Percentiles rank a stretch among this genome's conserved stretches.
phyloP scores from a whole-genome alignment of 64 coral and sea anemone species.

The Stylophora pistillata region DNA sequence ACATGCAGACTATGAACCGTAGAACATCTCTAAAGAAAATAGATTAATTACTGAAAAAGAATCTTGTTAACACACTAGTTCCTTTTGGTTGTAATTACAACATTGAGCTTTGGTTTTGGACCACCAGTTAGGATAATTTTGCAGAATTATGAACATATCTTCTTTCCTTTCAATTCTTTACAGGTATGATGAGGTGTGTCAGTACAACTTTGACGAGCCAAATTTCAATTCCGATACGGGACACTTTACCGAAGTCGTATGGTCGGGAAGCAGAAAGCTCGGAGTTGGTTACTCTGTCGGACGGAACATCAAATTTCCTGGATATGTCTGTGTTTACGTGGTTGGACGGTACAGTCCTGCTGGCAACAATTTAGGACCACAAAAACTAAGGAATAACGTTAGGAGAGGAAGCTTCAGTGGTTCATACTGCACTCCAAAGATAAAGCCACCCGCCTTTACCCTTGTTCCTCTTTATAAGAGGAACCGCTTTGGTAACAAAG shows the following conservation, averaged over 20 bases:
- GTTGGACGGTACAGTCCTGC: constrained; percentile 88
- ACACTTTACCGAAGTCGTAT: constrained; percentile 93
- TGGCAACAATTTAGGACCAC: constrained; percentile 68
- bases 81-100: no score
- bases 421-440: constrained; percentile 49
- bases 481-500: not conserved
- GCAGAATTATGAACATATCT: no score
- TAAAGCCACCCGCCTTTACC: not conserved
- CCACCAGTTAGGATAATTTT: no score
- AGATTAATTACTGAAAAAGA: no score
- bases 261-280: constrained; percentile 81
- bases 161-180: no score
- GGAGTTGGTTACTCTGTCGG: constrained; percentile 79
- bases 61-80: no score
- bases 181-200: constrained; percentile 94
- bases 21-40: no score
- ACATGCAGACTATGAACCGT: no score
- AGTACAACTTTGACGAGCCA: constrained; percentile 61
- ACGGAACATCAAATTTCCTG: constrained; percentile 38
- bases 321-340: constrained; percentile 79
- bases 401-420: constrained; percentile 72
- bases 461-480: constrained; percentile 8
- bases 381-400: constrained; percentile 46
- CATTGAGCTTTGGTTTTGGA: no score
- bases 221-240: constrained; percentile 40